Conservation (phyloP, 1,140 invertebrate species). For the Limonius californicus region DNA sequence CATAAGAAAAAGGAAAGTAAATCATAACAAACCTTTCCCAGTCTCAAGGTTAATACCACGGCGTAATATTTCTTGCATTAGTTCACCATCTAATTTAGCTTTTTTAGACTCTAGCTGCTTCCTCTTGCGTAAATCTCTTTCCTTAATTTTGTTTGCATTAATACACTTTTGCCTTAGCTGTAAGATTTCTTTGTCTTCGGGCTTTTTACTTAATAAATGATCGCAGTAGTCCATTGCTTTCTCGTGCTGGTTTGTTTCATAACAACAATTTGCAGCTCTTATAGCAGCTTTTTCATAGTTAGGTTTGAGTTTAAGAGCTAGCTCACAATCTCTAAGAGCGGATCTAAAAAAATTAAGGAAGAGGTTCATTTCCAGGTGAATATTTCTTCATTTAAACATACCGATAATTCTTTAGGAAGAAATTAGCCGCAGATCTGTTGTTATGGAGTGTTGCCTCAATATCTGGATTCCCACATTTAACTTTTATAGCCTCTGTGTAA, state of each 20-base stretch:
- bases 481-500: slow-evolving; percentile 76
- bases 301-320: slow-evolving; percentile 72
- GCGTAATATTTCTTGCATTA: slow-evolving; percentile 54
- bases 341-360: slow-evolving; percentile 50
- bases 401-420: slow-evolving; percentile 80
- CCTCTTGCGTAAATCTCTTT: slow-evolving; percentile 60
- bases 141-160: slow-evolving; percentile 55
- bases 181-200: slow-evolving; percentile 56
- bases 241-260: slow-evolving; percentile 65
- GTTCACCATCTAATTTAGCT: slow-evolving; percentile 53
- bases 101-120: slow-evolving; percentile 52
- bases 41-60: slow-evolving; percentile 52
- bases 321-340: slow-evolving; percentile 69
- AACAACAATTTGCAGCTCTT: slow-evolving; percentile 71
- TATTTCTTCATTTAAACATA: slow-evolving; percentile 43
- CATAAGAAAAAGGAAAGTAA: not conserved
- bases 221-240: slow-evolving; percentile 73
- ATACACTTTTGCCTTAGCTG: slow-evolving; percentile 58
- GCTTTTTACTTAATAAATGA: slow-evolving; percentile 56
- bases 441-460: slow-evolving; percentile 83
- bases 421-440: slow-evolving; percentile 88
- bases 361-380: slow-evolving; percentile 31
- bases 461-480: slow-evolving; percentile 68
- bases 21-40: slow-evolving; percentile 23
- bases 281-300: slow-evolving; percentile 75